Percentiles rank a stretch among this genome's conserved stretches.
These are phyloP conservation scores for Tupiocoris notatus DNA, from an alignment of 2,888 invertebrate genomes.

Conservation along the genomic window DNA sequence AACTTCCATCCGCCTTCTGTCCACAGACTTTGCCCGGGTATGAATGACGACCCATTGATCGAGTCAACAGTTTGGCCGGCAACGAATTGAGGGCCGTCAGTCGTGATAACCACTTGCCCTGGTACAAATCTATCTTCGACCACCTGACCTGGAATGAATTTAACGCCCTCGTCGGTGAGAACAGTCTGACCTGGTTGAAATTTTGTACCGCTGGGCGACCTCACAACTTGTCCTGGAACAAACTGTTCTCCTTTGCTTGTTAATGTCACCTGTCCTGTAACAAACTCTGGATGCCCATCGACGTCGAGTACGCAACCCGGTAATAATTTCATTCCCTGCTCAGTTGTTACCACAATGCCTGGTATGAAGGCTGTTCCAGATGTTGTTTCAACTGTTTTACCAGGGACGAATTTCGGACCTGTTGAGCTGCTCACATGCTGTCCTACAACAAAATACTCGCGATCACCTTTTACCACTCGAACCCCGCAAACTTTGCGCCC, in stretches of 20 bases:
- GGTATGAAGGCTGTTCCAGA: conserved; percentile 68
- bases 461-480: conserved; percentile 63
- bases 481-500: conserved; percentile 62
- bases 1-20: conserved; percentile 60
- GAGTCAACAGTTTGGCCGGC: conserved; percentile 63
- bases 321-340: conserved; percentile 66
- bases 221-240: conserved; percentile 74
- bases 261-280: conserved; percentile 64
- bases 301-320: conserved; percentile 68
- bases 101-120: conserved; percentile 70
- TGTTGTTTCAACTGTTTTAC: conserved; percentile 70
- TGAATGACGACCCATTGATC: conserved; percentile 64
- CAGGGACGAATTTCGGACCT: conserved; percentile 71
- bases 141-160: conserved; percentile 75
- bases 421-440: conserved; percentile 69
- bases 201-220: conserved; percentile 64
- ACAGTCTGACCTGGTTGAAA: conserved; percentile 71
- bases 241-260: conserved; percentile 62
- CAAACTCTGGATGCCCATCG: conserved; percentile 55
- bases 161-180: conserved; percentile 66
- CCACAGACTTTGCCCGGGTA: conserved; percentile 66
- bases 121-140: conserved; percentile 66
- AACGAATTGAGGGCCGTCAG: conserved; percentile 67
- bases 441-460: conserved; percentile 63
- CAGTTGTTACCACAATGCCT: conserved; percentile 68